Evolutionary conservation across 53 echinoderm and acorn worm genomes (phyloP).

Genomic region (Echinometra lucunter): DNA sequence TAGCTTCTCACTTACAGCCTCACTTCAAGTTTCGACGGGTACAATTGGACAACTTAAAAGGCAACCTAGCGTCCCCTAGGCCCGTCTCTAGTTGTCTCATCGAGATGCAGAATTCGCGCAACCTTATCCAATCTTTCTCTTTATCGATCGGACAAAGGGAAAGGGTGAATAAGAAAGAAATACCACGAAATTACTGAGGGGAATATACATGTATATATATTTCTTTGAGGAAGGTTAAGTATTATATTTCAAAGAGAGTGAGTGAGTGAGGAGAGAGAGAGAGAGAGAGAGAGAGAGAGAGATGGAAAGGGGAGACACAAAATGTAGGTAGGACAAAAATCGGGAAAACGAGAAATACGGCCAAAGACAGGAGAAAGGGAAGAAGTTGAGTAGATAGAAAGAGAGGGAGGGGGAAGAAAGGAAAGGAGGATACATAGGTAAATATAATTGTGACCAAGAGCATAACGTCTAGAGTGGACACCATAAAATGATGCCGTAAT

Average conservation of each 20-base stretch:
- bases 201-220: slow-evolving; percentile 9
- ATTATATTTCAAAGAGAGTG: background rate
- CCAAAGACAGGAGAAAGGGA: no score
- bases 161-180: background rate
- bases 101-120: background rate
- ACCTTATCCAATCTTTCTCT: slow-evolving; percentile 31
- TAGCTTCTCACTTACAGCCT: slow-evolving; percentile 23
- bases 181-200: background rate
- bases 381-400: no score
- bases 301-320: background rate
- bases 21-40: slow-evolving; percentile 21
- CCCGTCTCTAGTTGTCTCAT: slow-evolving; percentile 37
- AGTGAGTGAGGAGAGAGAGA: background rate
- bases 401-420: background rate
- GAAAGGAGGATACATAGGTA: no score
- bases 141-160: background rate
- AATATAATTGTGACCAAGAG: no score
- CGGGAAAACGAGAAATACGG: no score
- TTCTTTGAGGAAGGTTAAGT: background rate
- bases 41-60: slow-evolving; percentile 36
- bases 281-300: background rate
- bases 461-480: no score
- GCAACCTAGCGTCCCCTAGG: background rate
- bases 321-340: no score
- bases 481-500: no score